Evolutionary conservation across 2,797 vertebrate species (phyloP).

Genomic region (Sebastes kiyomatsui): DNA sequence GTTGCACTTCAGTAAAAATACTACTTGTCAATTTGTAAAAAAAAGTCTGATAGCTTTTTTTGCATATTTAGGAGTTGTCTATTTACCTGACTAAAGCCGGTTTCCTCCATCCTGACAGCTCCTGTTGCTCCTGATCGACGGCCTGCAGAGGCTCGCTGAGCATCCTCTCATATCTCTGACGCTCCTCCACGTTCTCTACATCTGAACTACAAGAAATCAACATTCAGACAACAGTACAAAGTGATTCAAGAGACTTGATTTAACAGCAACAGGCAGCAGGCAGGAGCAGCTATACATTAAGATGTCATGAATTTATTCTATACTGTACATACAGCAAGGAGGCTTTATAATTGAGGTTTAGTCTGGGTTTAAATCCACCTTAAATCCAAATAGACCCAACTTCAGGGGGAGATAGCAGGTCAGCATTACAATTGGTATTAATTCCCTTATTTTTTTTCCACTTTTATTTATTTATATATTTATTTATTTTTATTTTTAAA

Average conservation of each 20-base stretch:
- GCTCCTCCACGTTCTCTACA: conserved; percentile 64
- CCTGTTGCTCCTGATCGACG: conserved; percentile 52
- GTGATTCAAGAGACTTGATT: neutral
- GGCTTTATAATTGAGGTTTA: neutral
- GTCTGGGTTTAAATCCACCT: neutral
- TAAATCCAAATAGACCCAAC: no score
- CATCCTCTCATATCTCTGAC: conserved; percentile 24
- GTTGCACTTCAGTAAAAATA: no score
- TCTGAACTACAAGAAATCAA: conserved; percentile 63
- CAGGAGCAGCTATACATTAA: neutral
- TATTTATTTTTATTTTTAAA: no score
- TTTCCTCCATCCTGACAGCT: conserved; percentile 56
- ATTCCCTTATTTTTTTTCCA: no score
- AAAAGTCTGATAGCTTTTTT: no score
- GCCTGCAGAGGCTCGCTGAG: conserved; percentile 28
- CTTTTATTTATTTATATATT: no score
- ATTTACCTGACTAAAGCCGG: conserved; percentile 58
- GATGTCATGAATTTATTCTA: neutral
- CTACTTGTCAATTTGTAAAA: no score
- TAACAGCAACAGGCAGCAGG: neutral
- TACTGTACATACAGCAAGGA: neutral
- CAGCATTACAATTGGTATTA: no score
- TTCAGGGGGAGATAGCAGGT: no score
- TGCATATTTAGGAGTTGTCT: neutral
- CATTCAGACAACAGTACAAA: neutral